A percentile compares a stretch with the other conserved stretches of the same genome.
phyloP scores from a whole-genome alignment of 2,888 invertebrate genomes.

The Aethes cnicana region DNA sequence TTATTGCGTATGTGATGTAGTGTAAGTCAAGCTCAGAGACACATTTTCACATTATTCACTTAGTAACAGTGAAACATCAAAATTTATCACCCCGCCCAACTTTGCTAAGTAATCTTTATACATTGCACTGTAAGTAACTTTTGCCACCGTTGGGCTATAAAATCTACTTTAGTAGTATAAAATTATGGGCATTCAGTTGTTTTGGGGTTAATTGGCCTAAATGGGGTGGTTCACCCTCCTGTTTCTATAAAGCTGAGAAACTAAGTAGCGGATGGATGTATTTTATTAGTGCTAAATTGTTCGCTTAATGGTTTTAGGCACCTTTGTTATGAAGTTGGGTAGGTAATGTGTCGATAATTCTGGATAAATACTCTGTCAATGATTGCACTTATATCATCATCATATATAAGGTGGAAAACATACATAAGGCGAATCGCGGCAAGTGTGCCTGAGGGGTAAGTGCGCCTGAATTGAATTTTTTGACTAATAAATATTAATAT shows the following conservation, averaged over 20 bases:
- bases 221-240: conserved; percentile 29
- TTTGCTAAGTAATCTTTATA: conserved; percentile 44
- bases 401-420: no score
- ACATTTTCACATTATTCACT: neutral
- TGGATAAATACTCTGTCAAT: no score
- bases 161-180: conserved; percentile 52
- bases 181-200: conserved; percentile 52
- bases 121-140: conserved; percentile 48
- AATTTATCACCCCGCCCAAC: conserved; percentile 33
- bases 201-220: conserved; percentile 53
- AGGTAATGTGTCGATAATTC: no score
- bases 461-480: no score
- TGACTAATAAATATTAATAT: no score
- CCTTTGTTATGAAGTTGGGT: no score
- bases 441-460: no score
- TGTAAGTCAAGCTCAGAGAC: conserved; percentile 4
- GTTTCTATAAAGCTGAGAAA: conserved; percentile 14
- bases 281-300: conserved; percentile 2
- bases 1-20: neutral
- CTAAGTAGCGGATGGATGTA: conserved; percentile 1
- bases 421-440: no score
- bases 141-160: conserved; percentile 44
- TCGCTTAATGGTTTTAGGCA: neutral
- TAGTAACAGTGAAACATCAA: conserved; percentile 32
- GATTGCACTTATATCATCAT: no score